Percentiles rank a stretch among this genome's conserved stretches.
phyloP scores from a whole-genome alignment of 2,113 vertebrate genomes.

The Zeus faber region DNA sequence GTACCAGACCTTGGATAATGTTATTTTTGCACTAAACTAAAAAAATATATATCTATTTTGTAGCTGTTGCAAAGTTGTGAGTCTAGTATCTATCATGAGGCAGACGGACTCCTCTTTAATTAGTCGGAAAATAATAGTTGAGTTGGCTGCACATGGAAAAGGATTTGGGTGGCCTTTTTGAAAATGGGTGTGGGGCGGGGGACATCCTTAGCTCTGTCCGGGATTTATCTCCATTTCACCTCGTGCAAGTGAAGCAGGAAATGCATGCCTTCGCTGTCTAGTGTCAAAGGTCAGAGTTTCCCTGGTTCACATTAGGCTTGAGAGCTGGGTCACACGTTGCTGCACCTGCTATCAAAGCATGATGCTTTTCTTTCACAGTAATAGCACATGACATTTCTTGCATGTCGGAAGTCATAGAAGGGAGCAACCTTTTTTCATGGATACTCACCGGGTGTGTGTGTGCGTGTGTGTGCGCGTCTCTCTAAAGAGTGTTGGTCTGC shows the following conservation, averaged over 20 bases:
- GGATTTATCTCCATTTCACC: background rate
- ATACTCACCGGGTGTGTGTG: too few species aligned
- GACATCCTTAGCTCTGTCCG: background rate
- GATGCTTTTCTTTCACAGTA: too few species aligned
- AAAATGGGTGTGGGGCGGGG: background rate
- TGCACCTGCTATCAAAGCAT: too few species aligned
- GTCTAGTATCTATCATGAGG: constrained; percentile 22
- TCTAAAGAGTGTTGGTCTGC: too few species aligned
- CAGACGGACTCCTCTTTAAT: constrained; percentile 9
- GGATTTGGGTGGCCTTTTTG: background rate
- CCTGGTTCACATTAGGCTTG: background rate
- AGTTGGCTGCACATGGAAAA: background rate
- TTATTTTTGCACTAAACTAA: constrained; percentile 69
- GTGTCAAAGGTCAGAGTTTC: too few species aligned
- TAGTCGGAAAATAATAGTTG: background rate
- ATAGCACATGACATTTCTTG: too few species aligned
- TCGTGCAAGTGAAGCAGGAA: too few species aligned
- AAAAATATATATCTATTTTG: constrained; percentile 34
- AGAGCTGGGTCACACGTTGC: too few species aligned
- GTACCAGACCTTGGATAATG: constrained; percentile 56
- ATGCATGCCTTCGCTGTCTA: too few species aligned
- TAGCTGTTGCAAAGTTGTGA: constrained; percentile 42
- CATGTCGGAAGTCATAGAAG: too few species aligned
- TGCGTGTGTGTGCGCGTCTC: too few species aligned
- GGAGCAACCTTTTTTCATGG: too few species aligned